Evolutionary conservation across 92 coral and sea anemone genomes (phyloP).

Genomic region (Palythoa grandiflora): DNA sequence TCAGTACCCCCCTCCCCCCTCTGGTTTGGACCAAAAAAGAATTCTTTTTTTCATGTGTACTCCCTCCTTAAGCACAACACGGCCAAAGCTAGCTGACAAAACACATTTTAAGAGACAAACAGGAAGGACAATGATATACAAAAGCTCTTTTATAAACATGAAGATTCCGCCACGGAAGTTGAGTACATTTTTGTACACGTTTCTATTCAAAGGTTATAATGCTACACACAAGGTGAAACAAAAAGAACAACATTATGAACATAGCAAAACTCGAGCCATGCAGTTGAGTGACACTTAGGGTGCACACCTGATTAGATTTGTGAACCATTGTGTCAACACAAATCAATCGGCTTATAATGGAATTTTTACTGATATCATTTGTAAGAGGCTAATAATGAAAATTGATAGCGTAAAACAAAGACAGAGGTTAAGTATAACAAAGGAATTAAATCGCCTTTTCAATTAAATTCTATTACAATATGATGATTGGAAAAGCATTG

Average conservation of each 20-base stretch:
- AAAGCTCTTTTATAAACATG: not conserved
- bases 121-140: not conserved
- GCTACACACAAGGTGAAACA: not conserved
- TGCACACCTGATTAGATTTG: constrained; percentile 1
- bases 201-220: not conserved
- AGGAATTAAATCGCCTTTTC: constrained; percentile 42
- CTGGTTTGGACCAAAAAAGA: no score
- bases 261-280: constrained; percentile 6
- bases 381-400: constrained; percentile 37
- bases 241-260: not conserved
- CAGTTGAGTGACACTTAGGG: not conserved
- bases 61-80: no score
- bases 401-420: constrained; percentile 9
- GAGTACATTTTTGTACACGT: not conserved
- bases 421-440: constrained; percentile 36
- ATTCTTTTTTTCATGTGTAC: no score
- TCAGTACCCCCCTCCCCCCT: no score
- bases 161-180: no score
- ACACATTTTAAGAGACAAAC: no score
- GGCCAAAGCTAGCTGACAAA: no score
- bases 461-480: constrained; percentile 36
- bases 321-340: constrained; percentile 24
- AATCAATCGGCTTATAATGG: constrained; percentile 16
- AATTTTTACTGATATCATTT: constrained; percentile 32
- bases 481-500: constrained; percentile 25